Evolutionary conservation across 2,888 invertebrate genomes (phyloP).

Genomic region (Drosophila falleni): DNA sequence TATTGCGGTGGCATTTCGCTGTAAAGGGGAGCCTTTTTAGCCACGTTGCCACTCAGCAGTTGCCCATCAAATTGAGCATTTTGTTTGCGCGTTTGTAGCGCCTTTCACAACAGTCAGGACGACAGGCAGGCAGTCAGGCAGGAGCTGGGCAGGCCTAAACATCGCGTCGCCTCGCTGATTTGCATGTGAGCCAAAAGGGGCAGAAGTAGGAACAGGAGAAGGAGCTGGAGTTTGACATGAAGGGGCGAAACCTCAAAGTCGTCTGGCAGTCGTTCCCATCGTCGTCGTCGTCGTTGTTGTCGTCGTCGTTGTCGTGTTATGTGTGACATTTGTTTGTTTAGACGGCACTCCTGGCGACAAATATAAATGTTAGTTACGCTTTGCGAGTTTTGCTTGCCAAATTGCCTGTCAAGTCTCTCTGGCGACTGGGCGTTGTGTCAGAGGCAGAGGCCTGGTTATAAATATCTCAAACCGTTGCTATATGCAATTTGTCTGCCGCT

Average conservation of each 20-base stretch:
- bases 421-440: conserved; percentile 23
- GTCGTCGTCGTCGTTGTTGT: neutral
- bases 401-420: conserved; percentile 71
- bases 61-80: conserved; percentile 70
- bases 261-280: conserved; percentile 52
- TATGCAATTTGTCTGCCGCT: conserved; percentile 63
- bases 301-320: conserved; percentile 50
- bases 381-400: conserved; percentile 72
- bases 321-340: conserved; percentile 74
- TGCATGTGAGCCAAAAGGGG: conserved; percentile 56
- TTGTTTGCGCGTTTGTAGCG: conserved; percentile 57
- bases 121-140: neutral
- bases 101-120: conserved; percentile 44
- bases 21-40: conserved; percentile 10
- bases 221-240: conserved; percentile 26
- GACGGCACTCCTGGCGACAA: conserved; percentile 73
- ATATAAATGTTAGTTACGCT: conserved; percentile 78
- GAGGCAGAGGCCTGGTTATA: conserved; percentile 45
- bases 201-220: conserved; percentile 1
- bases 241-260: conserved; percentile 59
- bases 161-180: conserved; percentile 66
- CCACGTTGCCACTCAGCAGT: conserved; percentile 41
- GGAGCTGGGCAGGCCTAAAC: conserved; percentile 43
- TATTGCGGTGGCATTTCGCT: conserved; percentile 13
- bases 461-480: conserved; percentile 53